Percentiles rank a stretch among this genome's conserved stretches.
Conservation (phyloP, 2,888 invertebrate species). For the Ormyrus thymus region DNA sequence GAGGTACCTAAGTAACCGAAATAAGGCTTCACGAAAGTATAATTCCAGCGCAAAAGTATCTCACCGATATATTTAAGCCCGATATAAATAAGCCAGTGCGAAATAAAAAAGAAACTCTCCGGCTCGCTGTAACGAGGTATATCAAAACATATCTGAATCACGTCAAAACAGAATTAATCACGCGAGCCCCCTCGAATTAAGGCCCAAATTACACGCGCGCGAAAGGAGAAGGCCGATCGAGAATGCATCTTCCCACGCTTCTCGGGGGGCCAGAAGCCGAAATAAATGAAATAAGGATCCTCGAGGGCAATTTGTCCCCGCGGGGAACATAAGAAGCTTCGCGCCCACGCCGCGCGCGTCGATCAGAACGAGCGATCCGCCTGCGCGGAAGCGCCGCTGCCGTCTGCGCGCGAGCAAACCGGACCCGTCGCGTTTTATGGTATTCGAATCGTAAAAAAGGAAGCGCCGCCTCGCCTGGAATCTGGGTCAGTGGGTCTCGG, state of each 20-base stretch:
- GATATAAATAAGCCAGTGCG: too few relatives aligned
- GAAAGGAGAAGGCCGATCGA: too few relatives aligned
- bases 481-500: constrained; percentile 73
- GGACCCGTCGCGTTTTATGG: constrained; percentile 72
- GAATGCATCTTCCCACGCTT: too few relatives aligned
- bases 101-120: too few relatives aligned
- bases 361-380: constrained; percentile 49
- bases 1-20: too few relatives aligned
- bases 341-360: constrained; percentile 9
- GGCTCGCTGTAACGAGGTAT: background rate
- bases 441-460: constrained; percentile 74
- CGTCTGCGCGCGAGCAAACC: constrained; percentile 68
- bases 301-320: constrained; percentile 19
- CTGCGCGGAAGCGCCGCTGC: constrained; percentile 58
- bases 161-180: constrained; percentile 2
- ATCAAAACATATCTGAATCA: background rate
- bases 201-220: background rate
- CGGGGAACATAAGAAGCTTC: background rate
- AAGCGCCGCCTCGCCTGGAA: constrained; percentile 64
- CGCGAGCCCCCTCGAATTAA: background rate
- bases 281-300: background rate
- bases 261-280: background rate
- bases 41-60: too few relatives aligned
- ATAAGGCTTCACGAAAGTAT: too few relatives aligned
- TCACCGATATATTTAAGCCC: too few relatives aligned